phyloP scores from a whole-genome alignment of 2,797 vertebrate genomes.

The Catamblyrhynchus diadema region DNA sequence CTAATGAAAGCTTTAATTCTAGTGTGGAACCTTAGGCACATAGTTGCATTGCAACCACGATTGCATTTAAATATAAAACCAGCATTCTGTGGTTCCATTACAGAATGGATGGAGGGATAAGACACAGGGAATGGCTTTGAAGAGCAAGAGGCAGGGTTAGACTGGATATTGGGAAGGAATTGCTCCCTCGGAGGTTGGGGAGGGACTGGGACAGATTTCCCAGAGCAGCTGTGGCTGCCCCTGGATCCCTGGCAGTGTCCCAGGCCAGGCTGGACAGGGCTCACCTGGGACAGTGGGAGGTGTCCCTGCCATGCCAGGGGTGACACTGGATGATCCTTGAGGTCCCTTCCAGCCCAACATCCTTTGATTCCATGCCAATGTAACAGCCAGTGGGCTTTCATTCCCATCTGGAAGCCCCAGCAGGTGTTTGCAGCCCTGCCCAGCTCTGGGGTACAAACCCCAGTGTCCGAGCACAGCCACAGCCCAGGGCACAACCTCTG shows the following conservation, averaged over 20 bases:
- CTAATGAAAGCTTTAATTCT: background rate
- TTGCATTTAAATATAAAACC: accelerated
- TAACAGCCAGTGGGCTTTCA: background rate
- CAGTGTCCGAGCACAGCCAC: accelerated
- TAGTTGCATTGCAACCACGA: background rate
- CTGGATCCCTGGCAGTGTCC: background rate
- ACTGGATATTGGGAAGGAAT: background rate
- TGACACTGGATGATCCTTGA: background rate
- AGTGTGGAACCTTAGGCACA: accelerated
- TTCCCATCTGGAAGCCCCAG: accelerated
- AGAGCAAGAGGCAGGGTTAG: background rate
- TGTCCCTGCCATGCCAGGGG: background rate
- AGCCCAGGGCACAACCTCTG: accelerated
- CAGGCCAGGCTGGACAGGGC: background rate
- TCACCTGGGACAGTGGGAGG: accelerated
- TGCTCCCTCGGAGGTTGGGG: background rate
- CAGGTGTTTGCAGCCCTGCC: background rate
- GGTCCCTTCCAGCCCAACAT: background rate
- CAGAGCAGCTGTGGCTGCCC: background rate
- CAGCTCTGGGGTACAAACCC: accelerated
- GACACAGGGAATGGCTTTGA: background rate
- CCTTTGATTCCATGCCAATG: accelerated
- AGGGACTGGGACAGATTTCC: accelerated
- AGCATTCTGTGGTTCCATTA: background rate
- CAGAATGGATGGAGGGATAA: background rate